These are phyloP conservation scores for Zaprionus inermis DNA, from an alignment of 1,140 invertebrate genomes.

Conservation along the genomic window DNA sequence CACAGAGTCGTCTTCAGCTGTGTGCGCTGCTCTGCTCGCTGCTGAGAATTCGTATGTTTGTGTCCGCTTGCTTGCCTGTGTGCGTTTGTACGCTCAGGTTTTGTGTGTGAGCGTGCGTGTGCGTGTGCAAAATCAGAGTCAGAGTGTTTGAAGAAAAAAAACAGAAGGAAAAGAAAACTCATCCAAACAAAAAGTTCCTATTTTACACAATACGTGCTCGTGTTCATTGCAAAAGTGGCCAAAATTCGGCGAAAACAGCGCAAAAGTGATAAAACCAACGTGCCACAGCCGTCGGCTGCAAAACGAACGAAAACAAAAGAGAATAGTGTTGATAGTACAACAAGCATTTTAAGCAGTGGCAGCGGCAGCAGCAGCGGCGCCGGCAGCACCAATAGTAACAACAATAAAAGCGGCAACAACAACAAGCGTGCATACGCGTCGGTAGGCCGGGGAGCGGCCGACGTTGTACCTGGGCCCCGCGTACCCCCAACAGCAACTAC, in stretches of 20 bases:
- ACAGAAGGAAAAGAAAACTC: conserved; percentile 27
- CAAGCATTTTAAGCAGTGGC: conserved; percentile 66
- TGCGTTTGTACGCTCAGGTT: conserved; percentile 16
- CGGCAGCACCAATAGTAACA: conserved; percentile 27
- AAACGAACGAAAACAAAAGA: conserved; percentile 80
- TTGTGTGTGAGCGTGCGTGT: conserved; percentile 36
- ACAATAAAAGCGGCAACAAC: conserved; percentile 26
- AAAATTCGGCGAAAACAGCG: conserved; percentile 81
- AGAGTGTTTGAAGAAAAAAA: conserved; percentile 33
- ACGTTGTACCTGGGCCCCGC: conserved; percentile 48
- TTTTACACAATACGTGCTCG: conserved; percentile 49
- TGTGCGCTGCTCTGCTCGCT: conserved; percentile 38
- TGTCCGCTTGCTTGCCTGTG: conserved; percentile 22
- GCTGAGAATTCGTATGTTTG: conserved; percentile 42
- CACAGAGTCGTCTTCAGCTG: conserved; percentile 43
- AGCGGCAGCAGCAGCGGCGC: conserved; percentile 45
- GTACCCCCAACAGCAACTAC: conserved; percentile 29
- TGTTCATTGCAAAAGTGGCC: conserved; percentile 68
- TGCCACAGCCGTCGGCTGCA: conserved; percentile 63
- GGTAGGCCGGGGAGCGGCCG: conserved; percentile 74
- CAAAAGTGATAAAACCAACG: conserved; percentile 74
- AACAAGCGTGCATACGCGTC: conserved; percentile 42
- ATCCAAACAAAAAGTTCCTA: conserved; percentile 56
- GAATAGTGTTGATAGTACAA: conserved; percentile 77
- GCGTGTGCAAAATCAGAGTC: conserved; percentile 49